Percentiles rank a stretch among this genome's conserved stretches.
Evolutionary conservation across 2,113 vertebrate genomes (phyloP).

Genomic region (Pelmatolapia mariae): DNA sequence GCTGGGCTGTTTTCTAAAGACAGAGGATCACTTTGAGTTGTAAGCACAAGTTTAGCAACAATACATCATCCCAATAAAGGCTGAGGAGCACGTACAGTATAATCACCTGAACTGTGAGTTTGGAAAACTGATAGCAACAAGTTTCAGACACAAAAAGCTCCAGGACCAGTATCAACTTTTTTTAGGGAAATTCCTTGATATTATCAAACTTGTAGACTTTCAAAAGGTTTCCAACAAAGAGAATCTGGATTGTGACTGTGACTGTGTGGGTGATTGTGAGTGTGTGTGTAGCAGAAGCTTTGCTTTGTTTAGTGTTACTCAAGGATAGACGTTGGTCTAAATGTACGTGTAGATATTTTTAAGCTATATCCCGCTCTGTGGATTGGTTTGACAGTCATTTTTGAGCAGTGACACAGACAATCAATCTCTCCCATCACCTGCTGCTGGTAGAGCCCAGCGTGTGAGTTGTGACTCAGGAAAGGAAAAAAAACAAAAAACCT

Average conservation of each 20-base stretch:
- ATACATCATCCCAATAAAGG: background rate
- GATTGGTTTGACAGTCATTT: background rate
- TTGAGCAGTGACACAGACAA: background rate
- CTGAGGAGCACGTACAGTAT: background rate
- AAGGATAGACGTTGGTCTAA: background rate
- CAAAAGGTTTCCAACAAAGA: background rate
- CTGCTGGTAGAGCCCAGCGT: background rate
- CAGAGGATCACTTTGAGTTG: background rate
- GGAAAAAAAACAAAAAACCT: background rate
- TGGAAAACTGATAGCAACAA: background rate
- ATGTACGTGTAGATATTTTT: background rate
- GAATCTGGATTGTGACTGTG: background rate
- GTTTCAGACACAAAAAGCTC: background rate
- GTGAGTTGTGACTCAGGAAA: background rate
- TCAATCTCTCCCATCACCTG: background rate
- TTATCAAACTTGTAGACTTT: background rate
- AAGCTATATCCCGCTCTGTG: background rate
- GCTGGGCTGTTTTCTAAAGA: slow-evolving; percentile 1
- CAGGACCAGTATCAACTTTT: background rate
- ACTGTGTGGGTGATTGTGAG: background rate
- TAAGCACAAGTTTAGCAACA: background rate
- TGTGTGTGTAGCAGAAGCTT: background rate
- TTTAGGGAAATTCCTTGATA: background rate
- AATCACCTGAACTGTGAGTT: background rate
- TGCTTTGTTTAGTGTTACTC: background rate